phyloP scores from a whole-genome alignment of 2,797 vertebrate genomes.

The Enteromius trimaculatus region DNA sequence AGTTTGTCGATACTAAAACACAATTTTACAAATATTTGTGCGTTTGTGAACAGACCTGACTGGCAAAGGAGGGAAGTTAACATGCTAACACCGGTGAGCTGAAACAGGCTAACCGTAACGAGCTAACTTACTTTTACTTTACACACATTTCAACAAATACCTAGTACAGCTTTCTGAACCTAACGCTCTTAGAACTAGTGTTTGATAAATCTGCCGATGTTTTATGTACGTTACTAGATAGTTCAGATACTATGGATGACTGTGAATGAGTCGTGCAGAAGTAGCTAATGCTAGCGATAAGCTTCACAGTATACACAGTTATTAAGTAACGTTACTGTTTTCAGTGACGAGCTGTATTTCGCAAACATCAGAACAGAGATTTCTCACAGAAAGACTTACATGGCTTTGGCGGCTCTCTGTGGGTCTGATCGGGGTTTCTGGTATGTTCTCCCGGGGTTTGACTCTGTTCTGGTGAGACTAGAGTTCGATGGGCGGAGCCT shows the following conservation, averaged over 20 bases:
- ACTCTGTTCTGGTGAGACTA: constrained; percentile 4
- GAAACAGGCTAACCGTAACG: constrained; percentile 14
- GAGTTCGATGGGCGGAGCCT: not conserved
- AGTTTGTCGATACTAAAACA: not conserved
- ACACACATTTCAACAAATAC: not conserved
- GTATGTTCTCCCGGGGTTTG: constrained; percentile 46
- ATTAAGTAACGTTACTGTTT: not conserved
- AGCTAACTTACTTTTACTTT: not conserved
- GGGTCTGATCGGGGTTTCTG: constrained; percentile 15
- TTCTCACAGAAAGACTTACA: constrained; percentile 34
- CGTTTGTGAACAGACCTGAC: not conserved
- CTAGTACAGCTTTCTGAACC: no score
- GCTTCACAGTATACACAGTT: not conserved
- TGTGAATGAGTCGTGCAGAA: constrained; percentile 29
- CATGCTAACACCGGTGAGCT: constrained; percentile 32
- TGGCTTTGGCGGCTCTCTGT: constrained; percentile 13
- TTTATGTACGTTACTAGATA: not conserved
- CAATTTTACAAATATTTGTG: not conserved
- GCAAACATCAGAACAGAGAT: not conserved
- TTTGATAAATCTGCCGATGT: not conserved
- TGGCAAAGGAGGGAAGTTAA: not conserved
- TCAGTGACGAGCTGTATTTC: not conserved
- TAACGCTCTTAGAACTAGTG: not conserved
- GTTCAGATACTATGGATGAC: not conserved
- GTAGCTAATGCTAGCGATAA: constrained; percentile 22